Percentiles rank a stretch among this genome's conserved stretches.
Evolutionary conservation across 2,797 vertebrate species (phyloP).

Genomic region (Galago senegalensis): DNA sequence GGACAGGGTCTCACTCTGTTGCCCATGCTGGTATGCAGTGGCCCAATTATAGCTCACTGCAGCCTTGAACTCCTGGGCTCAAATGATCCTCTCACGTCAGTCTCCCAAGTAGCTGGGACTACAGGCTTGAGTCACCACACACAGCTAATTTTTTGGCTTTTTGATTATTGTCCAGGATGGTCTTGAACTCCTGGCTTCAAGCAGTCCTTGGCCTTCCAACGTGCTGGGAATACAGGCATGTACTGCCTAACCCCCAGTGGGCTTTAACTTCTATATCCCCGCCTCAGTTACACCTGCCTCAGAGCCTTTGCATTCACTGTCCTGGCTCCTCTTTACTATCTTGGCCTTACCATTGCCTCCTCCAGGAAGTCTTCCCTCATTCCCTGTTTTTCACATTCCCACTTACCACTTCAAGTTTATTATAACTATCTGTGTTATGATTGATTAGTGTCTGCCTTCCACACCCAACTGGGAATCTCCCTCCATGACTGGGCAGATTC

Average conservation of each 20-base stretch:
- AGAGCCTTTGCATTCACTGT: background rate
- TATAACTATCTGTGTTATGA: background rate
- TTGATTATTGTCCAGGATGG: no score
- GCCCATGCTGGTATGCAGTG: no score
- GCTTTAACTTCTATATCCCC: background rate
- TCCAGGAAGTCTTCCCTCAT: background rate
- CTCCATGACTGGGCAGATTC: background rate
- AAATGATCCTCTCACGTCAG: no score
- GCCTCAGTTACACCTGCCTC: background rate
- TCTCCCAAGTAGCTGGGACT: no score
- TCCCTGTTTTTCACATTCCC: background rate
- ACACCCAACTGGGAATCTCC: background rate
- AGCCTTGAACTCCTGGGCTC: no score
- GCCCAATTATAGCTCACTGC: no score
- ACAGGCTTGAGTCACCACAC: rapidly evolving
- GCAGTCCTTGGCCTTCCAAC: no score
- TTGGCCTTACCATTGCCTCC: background rate
- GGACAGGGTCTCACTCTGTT: no score
- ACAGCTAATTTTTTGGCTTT: no score
- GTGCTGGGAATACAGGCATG: no score
- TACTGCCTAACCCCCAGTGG: rapidly evolving
- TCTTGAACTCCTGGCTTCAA: no score
- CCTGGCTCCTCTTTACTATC: background rate
- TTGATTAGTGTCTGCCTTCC: background rate
- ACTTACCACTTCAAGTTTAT: background rate